These are phyloP conservation scores for Panthera tigris DNA, from an alignment of 2,113 vertebrate genomes.

Conservation along the genomic window DNA sequence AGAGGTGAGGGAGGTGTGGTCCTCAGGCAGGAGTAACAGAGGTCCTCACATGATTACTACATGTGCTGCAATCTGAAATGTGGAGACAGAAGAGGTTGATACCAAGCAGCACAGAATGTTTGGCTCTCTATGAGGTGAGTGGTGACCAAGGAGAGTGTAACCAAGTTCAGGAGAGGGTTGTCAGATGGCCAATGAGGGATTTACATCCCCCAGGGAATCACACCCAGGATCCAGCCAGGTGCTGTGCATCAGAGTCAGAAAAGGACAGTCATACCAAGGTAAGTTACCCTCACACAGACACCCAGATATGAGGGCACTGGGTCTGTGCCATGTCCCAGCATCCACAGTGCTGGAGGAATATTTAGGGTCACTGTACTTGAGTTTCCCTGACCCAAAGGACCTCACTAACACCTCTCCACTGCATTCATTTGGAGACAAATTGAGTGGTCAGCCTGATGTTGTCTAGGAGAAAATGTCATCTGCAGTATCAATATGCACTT, in stretches of 20 bases:
- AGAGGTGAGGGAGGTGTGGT: background rate
- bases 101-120: background rate
- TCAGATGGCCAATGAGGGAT: background rate
- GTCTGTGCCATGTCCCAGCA: background rate
- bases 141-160: background rate
- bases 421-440: background rate
- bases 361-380: background rate
- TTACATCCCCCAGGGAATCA: background rate
- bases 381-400: background rate
- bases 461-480: background rate
- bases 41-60: background rate
- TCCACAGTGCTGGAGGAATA: no score
- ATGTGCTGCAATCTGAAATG: background rate
- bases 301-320: background rate
- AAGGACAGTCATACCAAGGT: background rate
- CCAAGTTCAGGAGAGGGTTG: background rate
- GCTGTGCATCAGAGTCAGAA: no score
- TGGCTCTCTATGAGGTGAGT: background rate
- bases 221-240: background rate
- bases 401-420: background rate
- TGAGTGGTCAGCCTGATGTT: background rate
- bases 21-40: background rate
- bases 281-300: accelerated
- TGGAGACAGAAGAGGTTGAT: background rate
- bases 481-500: no score